A percentile compares a stretch with the other conserved stretches of the same genome.
These are phyloP conservation scores for Allygus modestus DNA, from an alignment of 2,888 invertebrate genomes.

Conservation along the genomic window DNA sequence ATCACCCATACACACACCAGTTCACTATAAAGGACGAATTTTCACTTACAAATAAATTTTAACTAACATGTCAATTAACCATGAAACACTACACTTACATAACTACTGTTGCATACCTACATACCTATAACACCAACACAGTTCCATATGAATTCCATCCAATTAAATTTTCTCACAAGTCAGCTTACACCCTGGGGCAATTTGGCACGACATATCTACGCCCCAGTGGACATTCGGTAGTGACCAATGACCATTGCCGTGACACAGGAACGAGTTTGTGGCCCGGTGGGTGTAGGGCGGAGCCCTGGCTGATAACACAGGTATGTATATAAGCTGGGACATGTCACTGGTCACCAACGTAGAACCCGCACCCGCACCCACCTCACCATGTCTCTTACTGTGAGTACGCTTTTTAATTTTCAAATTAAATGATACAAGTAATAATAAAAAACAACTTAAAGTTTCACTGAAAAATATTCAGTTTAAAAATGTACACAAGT, in stretches of 20 bases:
- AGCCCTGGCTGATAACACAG: constrained; percentile 5
- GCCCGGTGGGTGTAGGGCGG: constrained; percentile 3
- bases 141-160: background rate
- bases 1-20: no score
- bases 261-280: constrained; percentile 28
- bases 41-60: no score
- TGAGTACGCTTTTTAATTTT: no score
- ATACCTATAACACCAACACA: no score
- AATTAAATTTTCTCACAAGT: background rate
- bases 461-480: no score
- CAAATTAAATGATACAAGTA: no score
- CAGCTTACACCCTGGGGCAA: background rate
- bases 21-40: no score
- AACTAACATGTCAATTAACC: no score
- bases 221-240: background rate
- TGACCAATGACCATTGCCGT: constrained; percentile 7
- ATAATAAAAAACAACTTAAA: no score
- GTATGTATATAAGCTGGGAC: constrained; percentile 20
- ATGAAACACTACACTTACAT: no score
- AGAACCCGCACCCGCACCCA: background rate
- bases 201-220: background rate
- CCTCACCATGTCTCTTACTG: constrained; percentile 1
- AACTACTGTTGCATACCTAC: no score
- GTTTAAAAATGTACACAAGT: no score
- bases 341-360: background rate